Evolutionary conservation across 2,888 invertebrate species (phyloP).

Genomic region (Sphinx pinastri): DNA sequence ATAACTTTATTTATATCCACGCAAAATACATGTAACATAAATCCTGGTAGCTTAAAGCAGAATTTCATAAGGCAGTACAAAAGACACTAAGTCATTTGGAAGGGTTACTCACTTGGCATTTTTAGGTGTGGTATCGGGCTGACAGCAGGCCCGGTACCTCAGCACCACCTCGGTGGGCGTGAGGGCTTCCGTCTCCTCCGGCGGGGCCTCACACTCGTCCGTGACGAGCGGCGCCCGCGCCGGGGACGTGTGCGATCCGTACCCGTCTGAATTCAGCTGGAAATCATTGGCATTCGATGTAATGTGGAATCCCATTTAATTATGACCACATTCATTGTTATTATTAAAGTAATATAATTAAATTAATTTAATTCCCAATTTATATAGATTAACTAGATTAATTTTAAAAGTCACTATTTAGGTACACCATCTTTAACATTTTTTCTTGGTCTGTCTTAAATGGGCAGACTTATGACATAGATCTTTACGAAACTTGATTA

Average conservation of each 20-base stretch:
- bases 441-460: too few species aligned
- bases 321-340: too few species aligned
- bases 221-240: slow-evolving; percentile 91
- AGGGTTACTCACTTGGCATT: slow-evolving; percentile 93
- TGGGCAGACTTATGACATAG: neutral
- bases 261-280: slow-evolving; percentile 94
- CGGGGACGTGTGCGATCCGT: slow-evolving; percentile 94
- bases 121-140: slow-evolving; percentile 87
- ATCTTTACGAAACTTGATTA: neutral
- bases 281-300: slow-evolving; percentile 37
- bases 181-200: slow-evolving; percentile 86
- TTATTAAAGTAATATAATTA: too few species aligned
- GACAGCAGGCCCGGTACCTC: slow-evolving; percentile 75
- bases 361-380: too few species aligned
- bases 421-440: too few species aligned
- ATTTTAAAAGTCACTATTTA: too few species aligned
- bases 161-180: slow-evolving; percentile 73
- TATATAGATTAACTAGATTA: too few species aligned
- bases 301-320: neutral
- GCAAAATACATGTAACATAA: too few species aligned
- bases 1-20: too few species aligned
- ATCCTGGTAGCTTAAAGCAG: too few species aligned
- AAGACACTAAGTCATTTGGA: too few species aligned
- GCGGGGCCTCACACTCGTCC: slow-evolving; percentile 88
- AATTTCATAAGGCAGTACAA: too few species aligned